Conservation (phyloP, 1,140 invertebrate species). For the Macrobrachium nipponense region DNA sequence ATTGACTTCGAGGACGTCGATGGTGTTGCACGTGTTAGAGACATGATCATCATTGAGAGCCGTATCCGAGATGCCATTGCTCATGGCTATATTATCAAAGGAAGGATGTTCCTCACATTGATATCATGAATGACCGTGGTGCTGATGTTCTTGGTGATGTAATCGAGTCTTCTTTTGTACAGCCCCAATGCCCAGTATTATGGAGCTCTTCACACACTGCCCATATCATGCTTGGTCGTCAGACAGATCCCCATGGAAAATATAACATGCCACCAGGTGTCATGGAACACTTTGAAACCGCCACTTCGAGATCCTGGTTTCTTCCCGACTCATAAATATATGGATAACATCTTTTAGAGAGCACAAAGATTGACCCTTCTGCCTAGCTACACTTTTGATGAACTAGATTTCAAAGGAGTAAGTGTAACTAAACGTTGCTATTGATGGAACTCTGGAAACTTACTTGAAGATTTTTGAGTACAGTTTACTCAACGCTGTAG, state of each 20-base stretch:
- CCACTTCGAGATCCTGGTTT: constrained; percentile 6
- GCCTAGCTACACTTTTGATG: constrained; percentile 30
- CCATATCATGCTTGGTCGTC: constrained; percentile 10
- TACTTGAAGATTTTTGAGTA: constrained; percentile 33
- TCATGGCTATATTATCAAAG: constrained; percentile 19
- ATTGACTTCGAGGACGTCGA: background rate
- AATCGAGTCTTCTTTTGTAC: constrained; percentile 6
- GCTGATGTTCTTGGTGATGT: constrained; percentile 1
- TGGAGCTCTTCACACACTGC: constrained; percentile 3
- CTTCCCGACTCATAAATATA: constrained; percentile 12
- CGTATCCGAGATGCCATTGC: constrained; percentile 41
- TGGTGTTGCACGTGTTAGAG: constrained; percentile 22
- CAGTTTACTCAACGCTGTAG: constrained; percentile 29
- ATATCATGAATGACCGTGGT: constrained; percentile 11
- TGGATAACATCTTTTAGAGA: constrained; percentile 27
- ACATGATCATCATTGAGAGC: constrained; percentile 20
- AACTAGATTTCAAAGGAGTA: constrained; percentile 25
- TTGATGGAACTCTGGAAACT: constrained; percentile 11
- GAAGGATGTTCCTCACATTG: background rate
- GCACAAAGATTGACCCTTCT: constrained; percentile 28
- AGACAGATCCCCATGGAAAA: constrained; percentile 8
- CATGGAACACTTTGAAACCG: constrained; percentile 6
- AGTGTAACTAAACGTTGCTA: background rate
- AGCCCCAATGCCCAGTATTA: background rate
- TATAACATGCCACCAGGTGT: constrained; percentile 2